phyloP scores from a whole-genome alignment of 2,113 vertebrate genomes.

The Zosterops japonicus region DNA sequence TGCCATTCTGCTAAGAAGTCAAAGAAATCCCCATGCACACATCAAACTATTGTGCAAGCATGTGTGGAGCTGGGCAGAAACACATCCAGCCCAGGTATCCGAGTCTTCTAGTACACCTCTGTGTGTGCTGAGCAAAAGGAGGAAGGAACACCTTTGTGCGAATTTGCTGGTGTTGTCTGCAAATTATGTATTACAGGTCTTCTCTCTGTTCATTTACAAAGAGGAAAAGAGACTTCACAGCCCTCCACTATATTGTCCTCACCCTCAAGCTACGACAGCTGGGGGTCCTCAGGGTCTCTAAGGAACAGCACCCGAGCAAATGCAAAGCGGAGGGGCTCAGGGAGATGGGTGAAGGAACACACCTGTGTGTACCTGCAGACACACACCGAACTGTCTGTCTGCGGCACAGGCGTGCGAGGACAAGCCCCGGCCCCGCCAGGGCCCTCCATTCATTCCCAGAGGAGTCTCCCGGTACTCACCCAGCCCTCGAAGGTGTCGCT shows the following conservation, averaged over 20 bases:
- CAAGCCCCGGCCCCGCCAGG: background rate
- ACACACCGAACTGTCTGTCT: background rate
- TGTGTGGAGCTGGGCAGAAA: background rate
- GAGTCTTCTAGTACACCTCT: accelerated
- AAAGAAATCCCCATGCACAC: background rate
- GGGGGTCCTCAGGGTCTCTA: background rate
- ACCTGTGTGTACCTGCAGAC: background rate
- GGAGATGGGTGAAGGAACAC: accelerated
- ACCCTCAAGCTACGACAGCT: background rate
- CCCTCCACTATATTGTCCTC: background rate
- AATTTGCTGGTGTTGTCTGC: background rate
- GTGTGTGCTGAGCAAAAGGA: background rate
- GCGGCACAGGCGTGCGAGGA: background rate
- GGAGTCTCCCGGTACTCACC: slow-evolving; percentile 79
- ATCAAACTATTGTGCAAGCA: background rate
- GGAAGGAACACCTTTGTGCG: background rate
- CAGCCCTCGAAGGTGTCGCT: slow-evolving; percentile 90
- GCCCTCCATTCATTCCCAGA: background rate
- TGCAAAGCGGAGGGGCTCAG: accelerated
- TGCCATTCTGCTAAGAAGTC: background rate
- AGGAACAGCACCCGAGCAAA: background rate
- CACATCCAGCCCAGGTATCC: background rate
- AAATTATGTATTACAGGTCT: accelerated
- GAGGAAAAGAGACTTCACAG: background rate
- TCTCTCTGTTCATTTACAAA: background rate